Evolutionary conservation across 2,888 invertebrate species (phyloP), one percentile per base, ranked within the genome.

Genomic region (Heliconius sara): DNA sequence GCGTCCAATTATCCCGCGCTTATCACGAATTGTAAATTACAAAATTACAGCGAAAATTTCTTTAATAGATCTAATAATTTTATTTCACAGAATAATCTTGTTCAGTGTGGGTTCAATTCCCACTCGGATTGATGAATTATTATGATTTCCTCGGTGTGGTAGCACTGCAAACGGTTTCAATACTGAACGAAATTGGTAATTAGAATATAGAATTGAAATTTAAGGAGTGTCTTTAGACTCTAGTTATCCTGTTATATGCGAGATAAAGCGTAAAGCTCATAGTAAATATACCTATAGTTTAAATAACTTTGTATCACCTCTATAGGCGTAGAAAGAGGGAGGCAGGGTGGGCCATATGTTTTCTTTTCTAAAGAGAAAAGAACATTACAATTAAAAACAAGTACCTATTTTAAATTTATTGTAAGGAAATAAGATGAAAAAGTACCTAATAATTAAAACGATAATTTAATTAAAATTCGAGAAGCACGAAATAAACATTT

Each of bases 21-120:
- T 63, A 77, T 77, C 77, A 77, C 77, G 22, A 66, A 22, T 77
- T 71, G 63, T 43, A 77, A 77, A 77, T 70, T 70, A 71, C 27
- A 30, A 39, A 43, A 57, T 68, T 34, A 77, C 19, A 60, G 25
- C 4, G 60, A 39, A 60, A 27, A 60, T n/a, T 57, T 10, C 68
- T 70, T 57, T 12, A 68, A 68, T 39, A 4, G 39, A 12, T 22
- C 63, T 66, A 47, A 63, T 65, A 12, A 60, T 60, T 73, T 60
- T 73, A 25, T 60, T 60, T 16, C 34, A 73, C n/a, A 39, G 22
- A 12, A 22, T 39, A 39, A 73, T 60, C 25, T 60, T n/a, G 4
- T 34, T n/a, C 34, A 72, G 22, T 43, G 16, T 47, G 34, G 34
- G n/a, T n/a, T 52, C 52, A 22, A 52, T 52, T 52, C 22, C 7